Evolutionary conservation across 2,888 invertebrate genomes (phyloP).

Genomic region (Nomada hirtipes): DNA sequence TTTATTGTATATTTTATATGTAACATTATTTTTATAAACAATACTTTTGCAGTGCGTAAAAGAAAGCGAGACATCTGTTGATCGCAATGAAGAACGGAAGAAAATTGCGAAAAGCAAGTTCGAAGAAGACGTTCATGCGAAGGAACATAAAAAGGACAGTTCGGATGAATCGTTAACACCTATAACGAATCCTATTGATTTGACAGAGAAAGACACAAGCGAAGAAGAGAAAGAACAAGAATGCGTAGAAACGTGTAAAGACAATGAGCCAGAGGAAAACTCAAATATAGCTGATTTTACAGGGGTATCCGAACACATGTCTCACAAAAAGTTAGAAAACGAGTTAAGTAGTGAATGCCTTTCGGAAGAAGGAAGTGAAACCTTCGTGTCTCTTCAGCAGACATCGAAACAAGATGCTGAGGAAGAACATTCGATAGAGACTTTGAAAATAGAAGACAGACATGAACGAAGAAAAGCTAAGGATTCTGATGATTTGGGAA

Average conservation of each 20-base stretch:
- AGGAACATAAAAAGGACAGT: constrained; percentile 16
- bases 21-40: not conserved
- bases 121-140: constrained; percentile 35
- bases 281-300: constrained; percentile 59
- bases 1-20: not conserved
- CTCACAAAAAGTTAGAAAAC: constrained; percentile 61
- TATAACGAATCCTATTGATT: not conserved
- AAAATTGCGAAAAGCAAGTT: constrained; percentile 46
- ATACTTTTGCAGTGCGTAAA: constrained; percentile 29
- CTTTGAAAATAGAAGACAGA: not conserved
- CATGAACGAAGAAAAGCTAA: constrained; percentile 19
- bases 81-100: constrained; percentile 51
- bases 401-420: constrained; percentile 5
- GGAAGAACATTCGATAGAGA: constrained; percentile 21
- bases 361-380: constrained; percentile 31
- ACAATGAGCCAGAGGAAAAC: constrained; percentile 65
- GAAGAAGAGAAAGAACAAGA: constrained; percentile 24
- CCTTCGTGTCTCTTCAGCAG: constrained; percentile 1
- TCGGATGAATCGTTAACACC: constrained; percentile 24
- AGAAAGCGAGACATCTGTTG: constrained; percentile 52
- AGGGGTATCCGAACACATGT: constrained; percentile 50
- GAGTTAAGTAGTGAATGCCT: constrained; percentile 50
- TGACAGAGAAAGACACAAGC: constrained; percentile 11
- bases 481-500: constrained; percentile 55
- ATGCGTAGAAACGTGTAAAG: constrained; percentile 7